phyloP scores from a whole-genome alignment of 2,797 vertebrate species.

The Tadarida brasiliensis region DNA sequence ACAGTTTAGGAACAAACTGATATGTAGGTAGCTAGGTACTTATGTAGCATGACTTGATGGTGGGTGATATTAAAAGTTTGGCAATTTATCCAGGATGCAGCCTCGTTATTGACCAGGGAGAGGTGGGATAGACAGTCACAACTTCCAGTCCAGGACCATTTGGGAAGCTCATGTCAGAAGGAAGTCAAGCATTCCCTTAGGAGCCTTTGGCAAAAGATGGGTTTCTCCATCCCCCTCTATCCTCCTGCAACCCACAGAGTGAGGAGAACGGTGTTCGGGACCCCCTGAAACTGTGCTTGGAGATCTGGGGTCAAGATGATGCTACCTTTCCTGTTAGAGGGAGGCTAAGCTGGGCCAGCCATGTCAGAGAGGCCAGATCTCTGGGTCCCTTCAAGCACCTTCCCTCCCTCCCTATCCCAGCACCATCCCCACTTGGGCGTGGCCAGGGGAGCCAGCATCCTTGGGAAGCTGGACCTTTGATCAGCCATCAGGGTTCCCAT shows the following conservation, averaged over 20 bases:
- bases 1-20: neutral
- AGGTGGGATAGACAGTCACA: neutral
- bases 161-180: neutral
- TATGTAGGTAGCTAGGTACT: neutral
- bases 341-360: neutral
- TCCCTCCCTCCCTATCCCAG: neutral
- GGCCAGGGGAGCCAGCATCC: neutral
- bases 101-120: neutral
- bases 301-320: neutral
- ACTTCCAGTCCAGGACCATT: neutral
- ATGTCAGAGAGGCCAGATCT: neutral
- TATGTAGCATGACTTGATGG: neutral
- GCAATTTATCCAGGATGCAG: neutral
- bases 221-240: neutral
- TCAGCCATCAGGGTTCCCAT: slow-evolving; percentile 74
- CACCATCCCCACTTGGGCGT: neutral
- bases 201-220: neutral
- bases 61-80: neutral
- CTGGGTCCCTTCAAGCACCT: neutral
- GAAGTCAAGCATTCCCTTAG: neutral
- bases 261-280: neutral
- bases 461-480: slow-evolving; percentile 72
- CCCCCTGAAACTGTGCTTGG: neutral
- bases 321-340: neutral
- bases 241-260: neutral